Conservation (phyloP, 2,113 vertebrate genomes). For the Egretta garzetta region DNA sequence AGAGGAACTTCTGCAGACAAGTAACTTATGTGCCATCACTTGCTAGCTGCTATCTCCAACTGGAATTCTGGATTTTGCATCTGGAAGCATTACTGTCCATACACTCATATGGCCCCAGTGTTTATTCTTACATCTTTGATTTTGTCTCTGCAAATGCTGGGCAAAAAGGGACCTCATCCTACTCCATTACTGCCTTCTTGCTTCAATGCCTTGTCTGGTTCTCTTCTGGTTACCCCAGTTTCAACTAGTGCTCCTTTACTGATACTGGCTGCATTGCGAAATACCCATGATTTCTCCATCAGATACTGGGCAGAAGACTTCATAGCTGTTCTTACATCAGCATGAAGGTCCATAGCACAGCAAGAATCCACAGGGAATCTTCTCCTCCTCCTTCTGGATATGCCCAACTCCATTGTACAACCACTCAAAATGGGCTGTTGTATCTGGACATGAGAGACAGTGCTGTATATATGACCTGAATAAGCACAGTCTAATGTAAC, state of each 20-base stretch:
- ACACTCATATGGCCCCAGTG: not conserved
- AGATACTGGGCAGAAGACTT: not conserved
- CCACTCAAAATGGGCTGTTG: not conserved
- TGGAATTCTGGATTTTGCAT: not conserved
- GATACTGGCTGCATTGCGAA: not conserved
- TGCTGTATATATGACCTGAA: not conserved
- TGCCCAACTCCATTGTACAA: not conserved
- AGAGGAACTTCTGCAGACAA: not conserved
- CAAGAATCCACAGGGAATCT: not conserved
- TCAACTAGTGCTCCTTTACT: not conserved
- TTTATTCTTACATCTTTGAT: not conserved
- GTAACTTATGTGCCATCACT: not conserved
- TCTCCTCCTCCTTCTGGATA: not conserved
- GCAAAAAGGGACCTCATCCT: not conserved
- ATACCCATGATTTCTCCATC: not conserved
- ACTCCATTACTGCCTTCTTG: not conserved
- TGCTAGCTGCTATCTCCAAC: not conserved
- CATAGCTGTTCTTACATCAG: not conserved
- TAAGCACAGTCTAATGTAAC: not conserved
- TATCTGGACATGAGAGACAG: not conserved
- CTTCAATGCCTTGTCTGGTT: not conserved
- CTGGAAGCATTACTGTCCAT: fast-evolving
- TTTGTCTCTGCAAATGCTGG: not conserved
- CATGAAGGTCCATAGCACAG: not conserved
- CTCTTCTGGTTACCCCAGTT: not conserved